Conservation (phyloP, 2,113 vertebrate species). For the Leptosomus discolor region DNA sequence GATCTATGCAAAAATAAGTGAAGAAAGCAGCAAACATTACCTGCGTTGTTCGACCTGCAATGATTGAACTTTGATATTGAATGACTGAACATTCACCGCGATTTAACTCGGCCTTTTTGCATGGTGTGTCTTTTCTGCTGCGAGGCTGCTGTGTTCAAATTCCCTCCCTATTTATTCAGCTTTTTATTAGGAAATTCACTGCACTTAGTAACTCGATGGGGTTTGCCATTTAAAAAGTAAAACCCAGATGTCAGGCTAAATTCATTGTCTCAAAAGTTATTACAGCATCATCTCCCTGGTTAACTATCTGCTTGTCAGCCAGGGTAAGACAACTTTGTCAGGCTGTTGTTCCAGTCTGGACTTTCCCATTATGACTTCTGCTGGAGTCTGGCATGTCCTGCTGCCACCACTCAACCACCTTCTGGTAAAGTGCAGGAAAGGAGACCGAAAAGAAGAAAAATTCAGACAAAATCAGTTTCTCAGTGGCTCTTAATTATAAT, state of each 20-base stretch:
- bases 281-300: neutral
- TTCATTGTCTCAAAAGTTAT: neutral
- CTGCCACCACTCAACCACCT: neutral
- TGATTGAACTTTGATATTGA: no score
- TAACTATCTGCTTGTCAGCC: neutral
- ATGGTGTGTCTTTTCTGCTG: neutral
- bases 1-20: neutral
- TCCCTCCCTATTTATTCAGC: neutral
- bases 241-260: neutral
- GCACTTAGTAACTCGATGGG: neutral
- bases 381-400: neutral
- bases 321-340: neutral
- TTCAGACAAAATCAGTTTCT: neutral
- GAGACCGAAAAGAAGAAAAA: neutral
- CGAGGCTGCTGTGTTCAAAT: neutral
- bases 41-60: rapidly evolving
- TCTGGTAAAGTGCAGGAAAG: neutral
- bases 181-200: neutral
- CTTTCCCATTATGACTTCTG: neutral
- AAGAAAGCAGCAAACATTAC: rapidly evolving
- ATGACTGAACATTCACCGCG: no score
- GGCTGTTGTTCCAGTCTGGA: neutral
- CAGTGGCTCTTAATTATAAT: neutral
- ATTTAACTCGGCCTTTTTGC: no score
- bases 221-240: neutral